Evolutionary conservation across 1,140 invertebrate species (phyloP), one percentile per base, ranked within the genome.

Genomic region (Lepidotrigona ventralis): DNA sequence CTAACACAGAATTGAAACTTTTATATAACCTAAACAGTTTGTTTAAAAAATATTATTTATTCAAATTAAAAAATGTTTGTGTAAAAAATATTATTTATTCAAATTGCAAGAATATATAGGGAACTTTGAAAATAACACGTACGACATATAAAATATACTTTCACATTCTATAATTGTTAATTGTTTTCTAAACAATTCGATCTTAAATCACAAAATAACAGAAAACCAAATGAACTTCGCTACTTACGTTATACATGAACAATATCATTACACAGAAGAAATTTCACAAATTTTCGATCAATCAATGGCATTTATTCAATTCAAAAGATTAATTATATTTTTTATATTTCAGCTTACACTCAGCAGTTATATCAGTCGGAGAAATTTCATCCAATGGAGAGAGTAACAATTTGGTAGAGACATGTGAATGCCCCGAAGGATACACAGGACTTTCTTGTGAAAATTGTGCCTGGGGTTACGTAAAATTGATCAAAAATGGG

Each of bases 401-500:
- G n/a, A 86, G 71, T 46, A 80, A 90, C 2, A 94, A 91, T 77
- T 90, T 94, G 2, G 95, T 96, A 2, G 96, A 97, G 91, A 92
- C 94, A 26, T 97, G 97, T 90, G 90, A 94, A 0, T 97, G 97
- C 92, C 96, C 96, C 1, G 88, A 93, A 1, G 96, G 96, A 63
- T 96, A 96, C 91, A 94, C 95, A 1, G 98, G 98, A 14, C 92
- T 97, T 12, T 98, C 98, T 0, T 99, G 98, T 93, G 96, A 98
- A 92, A 93, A 94, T 4, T 99, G 98, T 92, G 96, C 95, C 75
- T 97, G 97, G 94, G 98, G 98, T 5, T 98, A 98, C 92, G 96
- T 97, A 29, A 95, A 97, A 79, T 95, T 97, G 21, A 94, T 96
- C 78, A 95, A 94, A n/a, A 96, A 96, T 81, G 94, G 93, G 8